phyloP scores from a whole-genome alignment of 2,113 vertebrate genomes.

The Pelvicachromis taeniatus region DNA sequence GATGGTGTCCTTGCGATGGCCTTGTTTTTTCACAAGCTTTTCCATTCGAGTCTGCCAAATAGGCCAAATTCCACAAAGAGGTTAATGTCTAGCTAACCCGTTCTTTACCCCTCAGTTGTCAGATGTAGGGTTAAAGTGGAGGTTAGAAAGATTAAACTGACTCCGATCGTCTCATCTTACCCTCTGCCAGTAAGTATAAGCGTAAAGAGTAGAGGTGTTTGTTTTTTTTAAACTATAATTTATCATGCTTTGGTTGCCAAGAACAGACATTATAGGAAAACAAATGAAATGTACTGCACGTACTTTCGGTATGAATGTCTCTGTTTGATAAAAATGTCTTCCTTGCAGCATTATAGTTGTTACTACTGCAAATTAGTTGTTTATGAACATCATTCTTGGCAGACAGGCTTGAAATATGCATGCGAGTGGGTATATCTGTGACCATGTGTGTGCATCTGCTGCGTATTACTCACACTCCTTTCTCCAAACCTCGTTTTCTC shows the following conservation, averaged over 20 bases:
- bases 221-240: neutral
- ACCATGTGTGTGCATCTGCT: neutral
- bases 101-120: neutral
- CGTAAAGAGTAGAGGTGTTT: neutral
- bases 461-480: neutral
- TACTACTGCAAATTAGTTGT: neutral
- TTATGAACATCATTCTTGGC: neutral
- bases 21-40: neutral
- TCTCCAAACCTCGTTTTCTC: neutral
- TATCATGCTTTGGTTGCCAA: neutral
- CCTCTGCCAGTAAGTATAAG: neutral
- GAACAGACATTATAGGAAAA: neutral
- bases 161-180: neutral
- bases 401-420: neutral
- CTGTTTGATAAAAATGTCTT: neutral
- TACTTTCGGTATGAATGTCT: neutral
- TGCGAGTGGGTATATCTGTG: neutral
- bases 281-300: neutral
- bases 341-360: neutral
- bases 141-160: neutral
- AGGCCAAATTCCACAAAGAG: neutral
- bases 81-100: neutral
- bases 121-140: neutral
- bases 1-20: neutral
- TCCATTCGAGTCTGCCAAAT: rapidly evolving